Evolutionary conservation across 2,888 invertebrate genomes (phyloP).

Genomic region (Nomada ruficornis): DNA sequence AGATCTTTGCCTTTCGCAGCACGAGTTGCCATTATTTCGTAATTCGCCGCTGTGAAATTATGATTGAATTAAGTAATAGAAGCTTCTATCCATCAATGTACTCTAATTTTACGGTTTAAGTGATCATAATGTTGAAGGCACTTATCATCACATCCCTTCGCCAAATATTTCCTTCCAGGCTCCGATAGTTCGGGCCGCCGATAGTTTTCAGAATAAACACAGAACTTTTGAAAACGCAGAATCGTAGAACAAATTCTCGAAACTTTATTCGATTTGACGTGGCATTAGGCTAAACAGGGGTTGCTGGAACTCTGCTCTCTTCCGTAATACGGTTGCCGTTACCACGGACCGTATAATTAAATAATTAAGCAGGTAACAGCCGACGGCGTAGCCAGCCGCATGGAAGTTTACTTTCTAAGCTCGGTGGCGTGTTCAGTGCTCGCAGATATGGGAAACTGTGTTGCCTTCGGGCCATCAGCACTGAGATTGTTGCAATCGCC

Average conservation of each 20-base stretch:
- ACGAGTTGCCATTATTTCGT: constrained; percentile 17
- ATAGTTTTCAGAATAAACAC: not conserved
- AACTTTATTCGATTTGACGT: not conserved
- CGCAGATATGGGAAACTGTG: constrained; percentile 81
- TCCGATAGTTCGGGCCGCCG: too few species aligned
- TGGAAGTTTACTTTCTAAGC: constrained; percentile 75
- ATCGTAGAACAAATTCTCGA: not conserved
- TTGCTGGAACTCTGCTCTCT: constrained; percentile 29
- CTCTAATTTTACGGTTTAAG: not conserved
- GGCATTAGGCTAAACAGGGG: constrained; percentile 24
- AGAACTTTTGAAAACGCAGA: not conserved
- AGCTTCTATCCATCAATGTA: too few species aligned
- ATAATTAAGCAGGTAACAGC: constrained; percentile 71
- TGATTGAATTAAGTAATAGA: not conserved
- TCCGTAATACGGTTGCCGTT: constrained; percentile 27
- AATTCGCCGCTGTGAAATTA: constrained; percentile 17
- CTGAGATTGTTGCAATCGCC: constrained; percentile 77
- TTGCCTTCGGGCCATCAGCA: constrained; percentile 70
- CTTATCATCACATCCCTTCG: not conserved
- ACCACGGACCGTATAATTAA: constrained; percentile 70
- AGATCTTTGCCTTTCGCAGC: constrained; percentile 19
- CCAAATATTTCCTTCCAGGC: too few species aligned
- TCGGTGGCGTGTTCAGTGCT: constrained; percentile 46
- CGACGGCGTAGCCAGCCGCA: constrained; percentile 64
- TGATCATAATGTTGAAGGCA: not conserved